Evolutionary conservation across 2,797 vertebrate genomes (phyloP), one percentile per base, ranked within the genome.

Genomic region (Craterocephalus amniculus): DNA sequence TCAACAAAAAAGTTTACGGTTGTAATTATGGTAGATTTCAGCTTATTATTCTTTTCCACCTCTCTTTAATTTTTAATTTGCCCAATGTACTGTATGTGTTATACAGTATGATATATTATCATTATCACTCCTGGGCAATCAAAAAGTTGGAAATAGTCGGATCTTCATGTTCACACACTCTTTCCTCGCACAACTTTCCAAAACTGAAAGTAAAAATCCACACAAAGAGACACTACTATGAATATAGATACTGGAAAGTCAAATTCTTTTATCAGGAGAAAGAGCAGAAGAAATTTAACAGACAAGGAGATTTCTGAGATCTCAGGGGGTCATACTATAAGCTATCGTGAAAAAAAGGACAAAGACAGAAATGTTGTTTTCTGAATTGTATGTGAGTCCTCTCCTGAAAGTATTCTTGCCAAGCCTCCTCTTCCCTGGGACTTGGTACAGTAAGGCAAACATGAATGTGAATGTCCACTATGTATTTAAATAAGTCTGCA

Each of bases 211-310:
- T 61, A 80, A 83, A 88, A 89, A 91, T 90, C 88, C 88, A 91
- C 91, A 86, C 65, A 43, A 54, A 35, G 63, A 82, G 70, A 74
- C 31, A 35, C 63, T 67, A 65, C 67, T 73, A 84, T 83, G 72
- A 68, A 86, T 78, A 74, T 74, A 80, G 75, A 60, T 57, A 34
- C 75, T 79, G 88, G 76, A 87, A 89, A 78, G 83, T 84, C 72
- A 83, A 63, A 90, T 91, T 88, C 80, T 71, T 91, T 87, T 85
- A 90, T 91, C 78, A 76, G 60, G 73, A 74, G 62, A 83, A 83
- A 85, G 57, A 62, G 71, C 63, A 51, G 58, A 87, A 89, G 86
- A 88, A 79, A 88, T 90, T 91, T 72, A 87, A 84, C 55, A 78
- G 89, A 88, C 70, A 45, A 77, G 72, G 81, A 84, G 81, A 82